phyloP scores from a whole-genome alignment of 2,888 invertebrate genomes.

The Xestobium rufovillosum region DNA sequence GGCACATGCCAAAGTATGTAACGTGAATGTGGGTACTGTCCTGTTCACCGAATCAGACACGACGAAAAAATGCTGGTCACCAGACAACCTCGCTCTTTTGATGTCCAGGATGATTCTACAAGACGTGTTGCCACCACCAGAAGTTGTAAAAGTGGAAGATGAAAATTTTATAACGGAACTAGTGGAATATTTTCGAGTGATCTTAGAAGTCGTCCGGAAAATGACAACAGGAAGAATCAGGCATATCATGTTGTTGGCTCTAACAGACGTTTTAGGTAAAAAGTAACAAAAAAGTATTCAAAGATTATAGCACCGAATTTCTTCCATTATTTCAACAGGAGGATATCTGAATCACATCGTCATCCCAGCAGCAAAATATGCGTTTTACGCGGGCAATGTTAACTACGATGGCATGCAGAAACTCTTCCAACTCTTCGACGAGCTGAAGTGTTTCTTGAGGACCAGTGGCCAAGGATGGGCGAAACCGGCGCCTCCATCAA shows the following conservation, averaged over 20 bases:
- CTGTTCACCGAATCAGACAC: slow-evolving; percentile 36
- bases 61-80: slow-evolving; percentile 37
- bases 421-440: slow-evolving; percentile 49
- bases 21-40: slow-evolving; percentile 34
- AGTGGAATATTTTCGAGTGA: slow-evolving; percentile 36
- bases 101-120: slow-evolving; percentile 38
- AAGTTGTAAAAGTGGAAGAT: slow-evolving; percentile 31
- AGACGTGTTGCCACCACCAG: slow-evolving; percentile 35
- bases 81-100: slow-evolving; percentile 37
- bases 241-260: slow-evolving; percentile 36
- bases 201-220: slow-evolving; percentile 31
- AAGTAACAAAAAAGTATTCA: no score
- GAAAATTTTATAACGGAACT: slow-evolving; percentile 36
- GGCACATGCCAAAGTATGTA: no score
- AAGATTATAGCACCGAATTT: not conserved
- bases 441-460: slow-evolving; percentile 49
- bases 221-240: slow-evolving; percentile 33
- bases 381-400: slow-evolving; percentile 56
- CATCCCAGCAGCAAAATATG: slow-evolving; percentile 52
- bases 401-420: slow-evolving; percentile 49
- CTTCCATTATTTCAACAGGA: slow-evolving; percentile 49
- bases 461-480: slow-evolving; percentile 56
- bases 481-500: slow-evolving; percentile 26
- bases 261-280: slow-evolving; percentile 38
- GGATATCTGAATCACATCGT: slow-evolving; percentile 55